These are phyloP conservation scores for Atta texana DNA, from an alignment of 1,140 invertebrate genomes.

Conservation along the genomic window DNA sequence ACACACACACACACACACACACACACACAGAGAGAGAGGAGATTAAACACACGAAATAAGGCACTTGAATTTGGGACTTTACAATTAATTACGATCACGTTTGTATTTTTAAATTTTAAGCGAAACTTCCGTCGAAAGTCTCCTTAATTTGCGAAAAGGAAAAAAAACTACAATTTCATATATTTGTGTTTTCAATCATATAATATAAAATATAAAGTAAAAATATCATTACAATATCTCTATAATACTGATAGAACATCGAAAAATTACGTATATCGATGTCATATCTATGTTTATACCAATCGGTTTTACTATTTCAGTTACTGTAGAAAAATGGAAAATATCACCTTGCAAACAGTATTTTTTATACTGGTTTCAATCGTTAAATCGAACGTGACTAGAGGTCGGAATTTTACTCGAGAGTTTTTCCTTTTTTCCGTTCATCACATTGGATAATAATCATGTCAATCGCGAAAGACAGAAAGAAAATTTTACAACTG, in stretches of 20 bases:
- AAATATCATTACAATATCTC: not conserved
- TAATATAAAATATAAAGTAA: not conserved
- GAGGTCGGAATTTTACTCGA: conserved; percentile 57
- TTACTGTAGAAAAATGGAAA: not conserved
- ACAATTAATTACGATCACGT: not conserved
- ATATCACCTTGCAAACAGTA: not conserved
- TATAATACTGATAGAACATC: not conserved
- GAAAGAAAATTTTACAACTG: not conserved
- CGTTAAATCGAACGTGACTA: conserved; percentile 57
- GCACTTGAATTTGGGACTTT: not conserved
- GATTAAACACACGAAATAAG: not conserved
- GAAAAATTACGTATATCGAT: not conserved
- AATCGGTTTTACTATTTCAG: not conserved
- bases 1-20: no score
- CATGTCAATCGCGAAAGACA: not conserved
- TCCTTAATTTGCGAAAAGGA: not conserved
- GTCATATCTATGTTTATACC: not conserved
- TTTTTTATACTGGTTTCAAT: not conserved
- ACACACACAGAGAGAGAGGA: not conserved
- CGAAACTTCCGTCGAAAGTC: not conserved
- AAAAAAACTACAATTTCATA: not conserved
- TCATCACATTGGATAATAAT: not conserved
- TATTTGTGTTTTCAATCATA: not conserved
- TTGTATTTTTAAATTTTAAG: not conserved
- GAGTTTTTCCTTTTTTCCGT: conserved; percentile 50